These are phyloP conservation scores for Periophthalmus magnuspinnatus DNA, from an alignment of 2,797 vertebrate species.

Conservation along the genomic window DNA sequence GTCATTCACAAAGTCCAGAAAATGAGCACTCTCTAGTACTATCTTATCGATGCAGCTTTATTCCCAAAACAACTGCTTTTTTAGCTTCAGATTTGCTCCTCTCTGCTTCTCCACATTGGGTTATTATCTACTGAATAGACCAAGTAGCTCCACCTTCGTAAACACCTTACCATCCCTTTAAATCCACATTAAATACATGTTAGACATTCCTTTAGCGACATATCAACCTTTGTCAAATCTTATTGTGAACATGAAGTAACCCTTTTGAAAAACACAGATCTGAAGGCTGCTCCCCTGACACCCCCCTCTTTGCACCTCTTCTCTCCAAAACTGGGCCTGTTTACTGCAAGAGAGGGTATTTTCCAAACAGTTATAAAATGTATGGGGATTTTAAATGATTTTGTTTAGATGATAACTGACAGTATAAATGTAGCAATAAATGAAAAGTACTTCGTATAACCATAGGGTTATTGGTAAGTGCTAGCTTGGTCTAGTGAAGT, in stretches of 20 bases:
- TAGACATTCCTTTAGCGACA: slow-evolving; percentile 55
- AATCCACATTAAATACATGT: slow-evolving; percentile 8
- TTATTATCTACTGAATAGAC: background rate
- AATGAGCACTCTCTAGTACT: background rate
- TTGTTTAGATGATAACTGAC: slow-evolving; percentile 19
- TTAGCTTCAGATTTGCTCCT: background rate
- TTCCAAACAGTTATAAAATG: background rate
- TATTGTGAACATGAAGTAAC: slow-evolving; percentile 55
- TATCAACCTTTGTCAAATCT: slow-evolving; percentile 38
- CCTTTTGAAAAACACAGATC: slow-evolving; percentile 58
- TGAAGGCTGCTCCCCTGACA: slow-evolving; percentile 85
- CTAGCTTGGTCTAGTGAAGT: background rate
- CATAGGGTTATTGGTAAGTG: background rate
- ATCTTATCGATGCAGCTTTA: background rate
- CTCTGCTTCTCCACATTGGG: slow-evolving; percentile 3
- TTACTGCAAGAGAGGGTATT: slow-evolving; percentile 33
- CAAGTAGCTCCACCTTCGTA: background rate
- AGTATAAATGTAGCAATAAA: slow-evolving; percentile 50
- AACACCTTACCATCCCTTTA: background rate
- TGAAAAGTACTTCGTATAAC: background rate
- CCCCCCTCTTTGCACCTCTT: slow-evolving; percentile 47
- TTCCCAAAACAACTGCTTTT: background rate
- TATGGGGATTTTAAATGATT: slow-evolving; percentile 8
- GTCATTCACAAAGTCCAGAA: background rate
- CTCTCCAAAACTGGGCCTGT: slow-evolving; percentile 32